These are phyloP conservation scores for Mallotus villosus DNA, from an alignment of 2,797 vertebrate genomes.

Conservation along the genomic window DNA sequence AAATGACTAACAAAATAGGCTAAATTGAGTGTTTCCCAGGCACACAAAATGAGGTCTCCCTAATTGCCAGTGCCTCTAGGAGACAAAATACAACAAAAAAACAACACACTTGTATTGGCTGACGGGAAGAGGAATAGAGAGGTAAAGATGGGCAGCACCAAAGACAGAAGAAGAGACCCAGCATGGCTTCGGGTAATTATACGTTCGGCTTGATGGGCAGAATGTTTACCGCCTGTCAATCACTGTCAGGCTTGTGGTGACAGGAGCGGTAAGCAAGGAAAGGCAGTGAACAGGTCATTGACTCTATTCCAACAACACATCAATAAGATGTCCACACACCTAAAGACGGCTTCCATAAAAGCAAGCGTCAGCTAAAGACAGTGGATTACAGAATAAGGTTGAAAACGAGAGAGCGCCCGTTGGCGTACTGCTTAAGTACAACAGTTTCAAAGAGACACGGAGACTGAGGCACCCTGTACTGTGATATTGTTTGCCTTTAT, in stretches of 20 bases:
- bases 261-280: slow-evolving; percentile 32
- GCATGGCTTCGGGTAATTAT: slow-evolving; percentile 57
- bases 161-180: slow-evolving; percentile 45
- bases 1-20: slow-evolving; percentile 75
- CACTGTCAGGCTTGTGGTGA: slow-evolving; percentile 37
- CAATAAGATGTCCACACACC: slow-evolving; percentile 18
- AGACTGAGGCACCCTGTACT: not conserved
- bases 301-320: slow-evolving; percentile 38
- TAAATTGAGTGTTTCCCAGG: slow-evolving; percentile 74
- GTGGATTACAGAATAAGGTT: slow-evolving; percentile 11
- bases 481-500: slow-evolving; percentile 25
- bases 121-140: slow-evolving; percentile 31
- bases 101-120: slow-evolving; percentile 55
- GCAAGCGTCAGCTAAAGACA: slow-evolving; percentile 8
- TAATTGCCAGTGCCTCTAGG: slow-evolving; percentile 67
- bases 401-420: too few relatives aligned
- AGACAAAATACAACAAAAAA: slow-evolving; percentile 49
- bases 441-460: not conserved
- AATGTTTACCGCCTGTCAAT: slow-evolving; percentile 54
- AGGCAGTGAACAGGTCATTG: slow-evolving; percentile 40
- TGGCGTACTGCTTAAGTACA: not conserved
- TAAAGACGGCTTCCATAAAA: slow-evolving; percentile 21
- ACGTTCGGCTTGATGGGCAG: slow-evolving; percentile 49
- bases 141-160: slow-evolving; percentile 21
- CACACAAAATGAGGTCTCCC: slow-evolving; percentile 57